Conservation (phyloP, 2,888 invertebrate genomes). For the Gastracanthus pulcherrimus region DNA sequence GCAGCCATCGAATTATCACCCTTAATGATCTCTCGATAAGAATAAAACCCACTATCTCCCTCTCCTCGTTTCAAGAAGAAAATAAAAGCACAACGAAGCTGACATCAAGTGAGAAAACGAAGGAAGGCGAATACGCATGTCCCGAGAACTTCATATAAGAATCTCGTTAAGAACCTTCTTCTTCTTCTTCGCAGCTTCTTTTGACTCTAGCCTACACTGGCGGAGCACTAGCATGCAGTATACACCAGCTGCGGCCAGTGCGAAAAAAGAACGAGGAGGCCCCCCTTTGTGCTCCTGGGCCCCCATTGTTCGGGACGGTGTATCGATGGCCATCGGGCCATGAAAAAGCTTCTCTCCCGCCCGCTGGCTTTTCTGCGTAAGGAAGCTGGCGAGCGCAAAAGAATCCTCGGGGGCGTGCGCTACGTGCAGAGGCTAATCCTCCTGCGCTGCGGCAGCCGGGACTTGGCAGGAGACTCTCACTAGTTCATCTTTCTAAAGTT, state of each 20-base stretch:
- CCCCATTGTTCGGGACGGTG: constrained; percentile 21
- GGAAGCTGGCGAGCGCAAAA: neutral
- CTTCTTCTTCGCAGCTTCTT: neutral
- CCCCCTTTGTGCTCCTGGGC: constrained; percentile 25
- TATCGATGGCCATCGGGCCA: constrained; percentile 30
- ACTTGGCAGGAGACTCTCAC: no score
- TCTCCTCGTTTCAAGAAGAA: no score
- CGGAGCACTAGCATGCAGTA: no score
- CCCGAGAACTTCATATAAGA: constrained; percentile 39
- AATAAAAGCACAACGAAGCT: neutral
- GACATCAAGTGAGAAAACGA: neutral
- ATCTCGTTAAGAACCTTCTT: constrained; percentile 52
- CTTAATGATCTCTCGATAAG: constrained; percentile 57
- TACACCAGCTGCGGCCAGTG: constrained; percentile 40
- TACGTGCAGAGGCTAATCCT: neutral
- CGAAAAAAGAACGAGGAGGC: constrained; percentile 22
- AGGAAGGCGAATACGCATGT: neutral
- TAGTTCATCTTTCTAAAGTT: constrained; percentile 13
- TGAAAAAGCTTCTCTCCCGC: constrained; percentile 3
- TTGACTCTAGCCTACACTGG: no score
- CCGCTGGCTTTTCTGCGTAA: constrained; percentile 56
- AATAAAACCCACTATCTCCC: neutral
- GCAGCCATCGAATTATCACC: constrained; percentile 42
- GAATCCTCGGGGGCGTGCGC: neutral
- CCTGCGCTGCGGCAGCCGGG: neutral